Base-by-base conservation (phyloP, 2,797 vertebrate species). In the Clarias platycephalus region DNA sequence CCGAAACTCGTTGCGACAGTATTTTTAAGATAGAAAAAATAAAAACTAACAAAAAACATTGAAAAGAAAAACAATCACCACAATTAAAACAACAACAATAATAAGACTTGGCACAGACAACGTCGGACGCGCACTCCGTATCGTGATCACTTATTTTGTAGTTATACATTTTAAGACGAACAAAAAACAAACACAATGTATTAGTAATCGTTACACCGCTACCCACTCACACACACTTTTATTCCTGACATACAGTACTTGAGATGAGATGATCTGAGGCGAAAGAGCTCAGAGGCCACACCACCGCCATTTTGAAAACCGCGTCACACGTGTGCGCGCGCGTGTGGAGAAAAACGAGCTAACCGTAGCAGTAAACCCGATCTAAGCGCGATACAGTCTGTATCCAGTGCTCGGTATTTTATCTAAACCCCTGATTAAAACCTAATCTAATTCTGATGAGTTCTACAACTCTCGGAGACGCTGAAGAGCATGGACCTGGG, bases 301-400 rank as follows among this genome's bases (percentile, higher is more conserved):
- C 49, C 44, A 49, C 44, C 76, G 66, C 57, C 83, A 79, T 84
- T 28, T 80, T 83, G 81, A 44, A 75, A 63, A 28, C 5, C 24
- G 60, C 37, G n/a, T 49, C 57, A 75, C 70, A 83, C 71, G 58
- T 62, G 83, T 37, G 53, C 18, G 83, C 18, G 83, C 16, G 77
- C 62, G n/a, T 24, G 26, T 37, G 76, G 26, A 67, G 22, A 9
- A 13, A 44, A 8, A 28, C 40, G 10, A 26, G 37, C 58, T 31
- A 12, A 26, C 26, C n/a, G 8, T 68, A 26, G 0, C 2, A 8
- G 1, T 5, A 15, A 63, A 44, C 0, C 2, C 3, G 8, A 66
- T 0, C 2, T 20, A 22, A 58, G 60, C 49, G 49, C 0, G 49
- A 13, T 53, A 53, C 49, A 53, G 49, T 53, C 49, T 13, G 49